Evolutionary conservation across 2,888 invertebrate species (phyloP).

Genomic region (Pemphredon lugubris): DNA sequence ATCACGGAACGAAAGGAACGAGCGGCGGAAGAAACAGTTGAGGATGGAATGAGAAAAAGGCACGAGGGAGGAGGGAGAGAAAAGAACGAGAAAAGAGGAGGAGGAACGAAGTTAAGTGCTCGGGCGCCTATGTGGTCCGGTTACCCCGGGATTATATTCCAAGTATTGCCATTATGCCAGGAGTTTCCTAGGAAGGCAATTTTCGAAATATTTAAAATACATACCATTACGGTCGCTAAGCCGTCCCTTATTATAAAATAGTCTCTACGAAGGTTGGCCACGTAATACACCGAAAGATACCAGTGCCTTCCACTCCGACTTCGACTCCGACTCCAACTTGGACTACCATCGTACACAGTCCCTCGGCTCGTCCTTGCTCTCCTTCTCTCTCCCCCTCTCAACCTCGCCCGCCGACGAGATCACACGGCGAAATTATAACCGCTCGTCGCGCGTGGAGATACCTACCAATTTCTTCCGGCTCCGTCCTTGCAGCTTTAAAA

Average conservation of each 20-base stretch:
- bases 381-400: not conserved
- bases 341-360: not conserved
- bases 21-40: not conserved
- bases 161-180: slow-evolving; percentile 78
- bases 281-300: slow-evolving; percentile 41
- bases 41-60: slow-evolving; percentile 1
- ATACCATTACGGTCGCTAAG: slow-evolving; percentile 72
- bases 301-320: slow-evolving; percentile 2
- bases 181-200: slow-evolving; percentile 79
- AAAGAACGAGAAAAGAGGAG: slow-evolving; percentile 18
- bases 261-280: slow-evolving; percentile 52
- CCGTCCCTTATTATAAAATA: slow-evolving; percentile 69
- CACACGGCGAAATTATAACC: slow-evolving; percentile 45
- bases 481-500: slow-evolving; percentile 39
- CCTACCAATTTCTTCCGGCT: slow-evolving; percentile 59
- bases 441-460: slow-evolving; percentile 33
- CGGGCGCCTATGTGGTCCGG: slow-evolving; percentile 70
- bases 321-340: slow-evolving; percentile 4
- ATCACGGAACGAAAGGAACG: slow-evolving; percentile 18
- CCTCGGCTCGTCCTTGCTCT: not conserved
- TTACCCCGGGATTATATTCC: slow-evolving; percentile 76
- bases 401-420: slow-evolving; percentile 24
- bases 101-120: slow-evolving; percentile 68
- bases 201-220: slow-evolving; percentile 80
- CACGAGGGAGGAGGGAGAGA: not conserved